A percentile compares a stretch with the other conserved stretches of the same genome.
phyloP scores from a whole-genome alignment of 2,888 invertebrate genomes.

The Xylota segnis region DNA sequence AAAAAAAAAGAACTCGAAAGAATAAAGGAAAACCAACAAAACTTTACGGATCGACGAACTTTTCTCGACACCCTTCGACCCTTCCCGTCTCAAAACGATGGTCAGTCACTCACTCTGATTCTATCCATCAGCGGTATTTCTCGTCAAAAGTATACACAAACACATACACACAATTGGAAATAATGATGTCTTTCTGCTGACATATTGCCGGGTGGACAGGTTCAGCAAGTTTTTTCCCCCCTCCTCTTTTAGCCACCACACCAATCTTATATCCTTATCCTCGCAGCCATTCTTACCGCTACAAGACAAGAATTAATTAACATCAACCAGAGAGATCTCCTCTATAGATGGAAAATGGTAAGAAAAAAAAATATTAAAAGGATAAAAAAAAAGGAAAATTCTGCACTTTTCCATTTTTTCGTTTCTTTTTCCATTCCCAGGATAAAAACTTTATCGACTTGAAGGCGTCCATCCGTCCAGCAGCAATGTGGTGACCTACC shows the following conservation, averaged over 20 bases:
- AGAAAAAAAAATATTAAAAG: conserved; percentile 57
- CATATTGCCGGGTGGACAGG: conserved; percentile 71
- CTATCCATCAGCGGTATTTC: conserved; percentile 64
- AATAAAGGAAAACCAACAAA: conserved; percentile 49
- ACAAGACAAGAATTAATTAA: conserved; percentile 84
- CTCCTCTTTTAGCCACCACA: neutral
- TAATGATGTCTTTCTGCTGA: conserved; percentile 74
- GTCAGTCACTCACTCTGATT: conserved; percentile 66
- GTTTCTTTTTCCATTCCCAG: conserved; percentile 12
- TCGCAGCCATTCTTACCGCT: conserved; percentile 76
- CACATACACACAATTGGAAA: conserved; percentile 53
- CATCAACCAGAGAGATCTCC: conserved; percentile 77
- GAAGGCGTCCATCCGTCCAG: conserved; percentile 64
- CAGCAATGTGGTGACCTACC: conserved; percentile 34
- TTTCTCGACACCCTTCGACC: conserved; percentile 15
- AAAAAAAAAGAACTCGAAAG: conserved; percentile 11
- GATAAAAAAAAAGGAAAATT: conserved; percentile 69
- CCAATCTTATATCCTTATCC: conserved; percentile 10
- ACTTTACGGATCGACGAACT: conserved; percentile 73
- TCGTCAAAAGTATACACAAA: conserved; percentile 25
- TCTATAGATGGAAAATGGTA: conserved; percentile 8
- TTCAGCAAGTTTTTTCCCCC: conserved; percentile 50
- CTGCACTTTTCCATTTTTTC: conserved; percentile 63
- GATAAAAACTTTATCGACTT: conserved; percentile 72
- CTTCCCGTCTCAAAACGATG: conserved; percentile 48